Evolutionary conservation across 1,140 invertebrate species (phyloP).

Genomic region (Drosophila kurseongensis): DNA sequence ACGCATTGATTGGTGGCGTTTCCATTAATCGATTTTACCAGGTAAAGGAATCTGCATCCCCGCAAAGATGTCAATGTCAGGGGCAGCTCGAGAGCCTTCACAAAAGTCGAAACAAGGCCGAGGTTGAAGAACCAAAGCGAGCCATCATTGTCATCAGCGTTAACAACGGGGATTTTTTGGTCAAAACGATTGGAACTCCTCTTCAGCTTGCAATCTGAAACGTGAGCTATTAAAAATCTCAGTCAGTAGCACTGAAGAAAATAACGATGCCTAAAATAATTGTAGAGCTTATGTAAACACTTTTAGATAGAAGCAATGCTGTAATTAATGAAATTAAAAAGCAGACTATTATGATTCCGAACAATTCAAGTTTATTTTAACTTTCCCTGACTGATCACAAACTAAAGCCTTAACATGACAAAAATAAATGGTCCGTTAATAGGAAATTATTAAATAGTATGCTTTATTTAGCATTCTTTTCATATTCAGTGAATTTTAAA

Average conservation of each 20-base stretch:
- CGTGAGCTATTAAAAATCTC: constrained; percentile 41
- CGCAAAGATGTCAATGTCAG: constrained; percentile 34
- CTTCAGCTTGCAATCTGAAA: constrained; percentile 29
- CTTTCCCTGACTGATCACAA: too few species aligned
- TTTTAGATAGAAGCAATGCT: too few species aligned
- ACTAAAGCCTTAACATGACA: too few species aligned
- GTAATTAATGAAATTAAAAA: too few species aligned
- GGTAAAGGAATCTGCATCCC: neutral
- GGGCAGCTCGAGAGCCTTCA: constrained; percentile 4
- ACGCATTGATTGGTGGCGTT: constrained; percentile 5
- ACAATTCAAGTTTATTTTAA: neutral
- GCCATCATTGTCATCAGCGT: constrained; percentile 24
- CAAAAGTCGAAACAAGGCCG: constrained; percentile 3
- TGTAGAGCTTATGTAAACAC: too few species aligned
- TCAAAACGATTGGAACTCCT: constrained; percentile 24
- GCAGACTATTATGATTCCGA: too few species aligned
- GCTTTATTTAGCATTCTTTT: too few species aligned
- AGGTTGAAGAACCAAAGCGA: neutral
- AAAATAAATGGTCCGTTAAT: too few species aligned
- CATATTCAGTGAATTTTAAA: neutral
- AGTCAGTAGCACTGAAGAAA: constrained; percentile 10
- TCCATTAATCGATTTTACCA: constrained; percentile 11
- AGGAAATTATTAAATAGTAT: too few species aligned
- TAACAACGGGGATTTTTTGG: constrained; percentile 15
- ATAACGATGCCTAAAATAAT: neutral